Conservation (phyloP, 2,797 vertebrate genomes). For the Lacerta agilis region DNA sequence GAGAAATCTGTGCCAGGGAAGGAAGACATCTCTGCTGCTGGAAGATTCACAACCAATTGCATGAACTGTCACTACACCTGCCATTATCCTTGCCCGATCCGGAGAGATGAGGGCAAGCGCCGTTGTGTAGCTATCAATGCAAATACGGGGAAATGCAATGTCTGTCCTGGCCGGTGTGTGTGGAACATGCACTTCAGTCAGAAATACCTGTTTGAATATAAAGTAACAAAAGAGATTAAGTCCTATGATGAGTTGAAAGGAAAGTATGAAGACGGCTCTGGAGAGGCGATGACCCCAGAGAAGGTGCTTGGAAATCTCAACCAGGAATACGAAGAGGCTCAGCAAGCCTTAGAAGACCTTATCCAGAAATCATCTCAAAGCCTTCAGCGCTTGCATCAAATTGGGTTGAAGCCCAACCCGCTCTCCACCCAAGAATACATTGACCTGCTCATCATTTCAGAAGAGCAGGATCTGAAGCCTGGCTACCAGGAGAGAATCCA, state of each 20-base stretch:
- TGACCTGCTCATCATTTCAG: constrained; percentile 55
- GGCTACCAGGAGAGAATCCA: constrained; percentile 40
- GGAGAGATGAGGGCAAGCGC: not conserved
- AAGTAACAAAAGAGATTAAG: constrained; percentile 4
- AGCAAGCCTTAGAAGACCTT: not conserved
- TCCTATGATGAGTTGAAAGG: constrained; percentile 40
- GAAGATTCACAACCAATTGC: not conserved
- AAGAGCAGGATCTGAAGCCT: constrained; percentile 31
- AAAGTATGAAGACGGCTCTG: constrained; percentile 36
- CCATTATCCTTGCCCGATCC: not conserved
- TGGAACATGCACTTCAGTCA: constrained; percentile 50
- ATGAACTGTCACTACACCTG: constrained; percentile 35
- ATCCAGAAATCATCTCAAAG: not conserved
- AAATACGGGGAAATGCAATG: not conserved
- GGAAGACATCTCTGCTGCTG: not conserved
- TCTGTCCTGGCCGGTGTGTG: not conserved
- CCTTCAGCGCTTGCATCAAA: constrained; percentile 55
- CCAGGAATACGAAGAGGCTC: not conserved
- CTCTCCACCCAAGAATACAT: constrained; percentile 60
- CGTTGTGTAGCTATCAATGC: not conserved
- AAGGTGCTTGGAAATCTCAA: not conserved
- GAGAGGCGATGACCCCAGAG: not conserved
- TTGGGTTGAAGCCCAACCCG: constrained; percentile 54
- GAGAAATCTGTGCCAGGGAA: not conserved
- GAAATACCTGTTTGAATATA: constrained; percentile 37